A percentile compares a stretch with the other conserved stretches of the same genome.
Evolutionary conservation across 2,797 vertebrate species (phyloP).

Genomic region (Coregonus sp.): DNA sequence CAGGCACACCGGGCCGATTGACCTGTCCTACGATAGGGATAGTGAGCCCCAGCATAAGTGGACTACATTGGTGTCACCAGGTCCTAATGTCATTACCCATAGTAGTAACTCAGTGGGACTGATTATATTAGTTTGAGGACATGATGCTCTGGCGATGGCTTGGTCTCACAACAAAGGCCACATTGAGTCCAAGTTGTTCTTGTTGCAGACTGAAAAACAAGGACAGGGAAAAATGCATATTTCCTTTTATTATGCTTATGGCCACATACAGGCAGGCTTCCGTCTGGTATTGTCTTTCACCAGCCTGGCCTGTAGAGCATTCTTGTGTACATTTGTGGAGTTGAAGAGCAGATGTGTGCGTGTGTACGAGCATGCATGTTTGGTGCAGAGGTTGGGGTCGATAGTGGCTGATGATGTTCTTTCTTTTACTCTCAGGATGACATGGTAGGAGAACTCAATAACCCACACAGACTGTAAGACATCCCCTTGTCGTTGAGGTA

Average conservation of each 20-base stretch:
- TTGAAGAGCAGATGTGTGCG: neutral
- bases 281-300: slow-evolving; percentile 20
- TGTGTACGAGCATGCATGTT: neutral
- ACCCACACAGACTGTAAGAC: neutral
- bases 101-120: slow-evolving; percentile 73
- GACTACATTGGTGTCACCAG: slow-evolving; percentile 80
- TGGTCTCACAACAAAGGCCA: slow-evolving; percentile 64
- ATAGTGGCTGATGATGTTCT: neutral
- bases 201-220: slow-evolving; percentile 56
- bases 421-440: neutral
- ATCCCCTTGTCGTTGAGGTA: neutral
- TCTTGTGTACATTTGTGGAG: neutral
- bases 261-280: neutral
- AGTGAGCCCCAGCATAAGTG: slow-evolving; percentile 55
- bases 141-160: slow-evolving; percentile 65
- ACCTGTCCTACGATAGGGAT: slow-evolving; percentile 31
- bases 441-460: neutral
- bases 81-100: slow-evolving; percentile 77
- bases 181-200: slow-evolving; percentile 61
- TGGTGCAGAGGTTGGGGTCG: neutral
- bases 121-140: slow-evolving; percentile 77
- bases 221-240: slow-evolving; percentile 27
- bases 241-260: slow-evolving; percentile 12
- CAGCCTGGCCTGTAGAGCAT: neutral
- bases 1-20: slow-evolving; percentile 20